These are phyloP conservation scores for Platysternon megacephalum DNA, from an alignment of 2,113 vertebrate genomes.

Conservation along the genomic window DNA sequence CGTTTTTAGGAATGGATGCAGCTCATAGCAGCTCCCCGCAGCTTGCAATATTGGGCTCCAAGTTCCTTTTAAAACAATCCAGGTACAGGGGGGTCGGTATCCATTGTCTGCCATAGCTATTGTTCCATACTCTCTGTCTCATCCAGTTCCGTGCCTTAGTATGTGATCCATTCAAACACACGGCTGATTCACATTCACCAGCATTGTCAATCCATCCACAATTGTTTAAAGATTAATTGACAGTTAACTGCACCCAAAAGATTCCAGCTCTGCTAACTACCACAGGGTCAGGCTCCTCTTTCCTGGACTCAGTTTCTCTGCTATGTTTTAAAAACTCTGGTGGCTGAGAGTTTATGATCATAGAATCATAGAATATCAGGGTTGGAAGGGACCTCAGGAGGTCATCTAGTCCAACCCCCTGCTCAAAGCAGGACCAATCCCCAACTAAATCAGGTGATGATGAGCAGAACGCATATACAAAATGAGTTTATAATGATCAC, in stretches of 20 bases:
- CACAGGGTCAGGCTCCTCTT: background rate
- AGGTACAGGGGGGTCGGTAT: background rate
- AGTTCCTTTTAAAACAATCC: background rate
- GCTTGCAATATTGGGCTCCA: background rate
- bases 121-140: slow-evolving; percentile 35
- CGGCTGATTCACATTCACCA: background rate
- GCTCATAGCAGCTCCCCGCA: background rate
- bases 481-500: background rate
- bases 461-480: background rate
- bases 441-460: no score
- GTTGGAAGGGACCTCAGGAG: no score
- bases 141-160: background rate
- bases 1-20: background rate
- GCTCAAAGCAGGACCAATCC: no score
- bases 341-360: background rate
- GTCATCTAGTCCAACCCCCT: no score
- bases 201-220: background rate
- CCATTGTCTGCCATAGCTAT: background rate
- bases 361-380: no score
- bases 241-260: accelerated
- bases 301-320: background rate
- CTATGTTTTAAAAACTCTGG: background rate
- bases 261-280: background rate
- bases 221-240: background rate
- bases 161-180: accelerated